Base-by-base conservation (phyloP, 2,888 invertebrate species). In the Agriopis marginaria region DNA sequence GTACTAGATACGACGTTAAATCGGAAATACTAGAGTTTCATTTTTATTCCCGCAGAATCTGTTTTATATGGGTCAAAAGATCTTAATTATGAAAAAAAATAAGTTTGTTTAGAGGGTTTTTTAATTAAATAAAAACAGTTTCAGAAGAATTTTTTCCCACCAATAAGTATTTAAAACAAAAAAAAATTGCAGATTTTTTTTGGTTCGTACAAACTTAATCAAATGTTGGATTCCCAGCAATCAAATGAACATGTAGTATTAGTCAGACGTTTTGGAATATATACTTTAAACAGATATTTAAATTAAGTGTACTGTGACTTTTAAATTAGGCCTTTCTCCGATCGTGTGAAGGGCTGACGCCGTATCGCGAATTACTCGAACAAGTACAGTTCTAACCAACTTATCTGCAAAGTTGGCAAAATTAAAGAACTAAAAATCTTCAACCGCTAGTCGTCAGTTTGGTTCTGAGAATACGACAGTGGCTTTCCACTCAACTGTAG, bases 321-420 rank as follows among this genome's bases (percentile, higher is more conserved):
- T 56, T 40, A 56, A 45, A 58, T 45, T 47, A 58, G 32, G 45
- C 45, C 45, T 32, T 58, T 42, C 47, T 58, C 32, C n/a, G 32
- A 58, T 9, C 39, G 45, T 32, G 45, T n/a, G 17, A 47, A 47
- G 58, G 45, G 32, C 12, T 58, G 32, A 45, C 23, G 23, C 23
- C 58, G 45, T 23, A 10, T 56, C n/a, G 7, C 44, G 44, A 23
- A 11, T 42, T 17, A 58, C 56, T 47, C 58, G 23, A 14, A 17
- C 55, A 58, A 56, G 45, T 45, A 44, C 58, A 8, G 6, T 8
- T 3, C 44, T 4, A 45, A 44, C 42, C 44, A 56, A 17, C 11
- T 5, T 17, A 45, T 11, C 12, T 12, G 8, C 9, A 12, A 0
- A 58, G 3, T 7, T 45, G 11, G 58, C 2, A 0, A 44, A 45